Evolutionary conservation across 1,140 invertebrate genomes (phyloP).

Genomic region (Drosophila lacertosa): DNA sequence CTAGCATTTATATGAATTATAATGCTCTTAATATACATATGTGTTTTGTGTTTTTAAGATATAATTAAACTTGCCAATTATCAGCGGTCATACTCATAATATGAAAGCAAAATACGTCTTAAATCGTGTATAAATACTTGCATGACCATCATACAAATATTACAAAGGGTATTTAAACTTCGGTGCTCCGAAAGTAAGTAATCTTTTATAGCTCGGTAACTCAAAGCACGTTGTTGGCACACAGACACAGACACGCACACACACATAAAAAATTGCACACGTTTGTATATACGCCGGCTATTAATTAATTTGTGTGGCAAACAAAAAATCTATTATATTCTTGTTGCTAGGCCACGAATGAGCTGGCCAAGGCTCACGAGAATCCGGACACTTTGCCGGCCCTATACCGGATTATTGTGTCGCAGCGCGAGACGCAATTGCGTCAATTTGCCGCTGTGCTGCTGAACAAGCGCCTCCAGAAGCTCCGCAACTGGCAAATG

Average conservation of each 20-base stretch:
- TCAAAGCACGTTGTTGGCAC: slow-evolving; percentile 25
- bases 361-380: slow-evolving; percentile 87
- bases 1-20: no score
- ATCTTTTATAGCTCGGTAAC: slow-evolving; percentile 1
- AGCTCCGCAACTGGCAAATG: slow-evolving; percentile 87
- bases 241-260: slow-evolving; percentile 13
- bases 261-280: slow-evolving; percentile 6
- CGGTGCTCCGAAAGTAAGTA: background rate
- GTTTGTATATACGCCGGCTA: slow-evolving; percentile 10
- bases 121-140: no score
- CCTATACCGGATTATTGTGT: slow-evolving; percentile 86
- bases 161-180: no score
- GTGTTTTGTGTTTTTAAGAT: no score
- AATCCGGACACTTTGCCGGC: slow-evolving; percentile 86
- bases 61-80: no score
- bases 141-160: no score
- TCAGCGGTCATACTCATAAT: no score
- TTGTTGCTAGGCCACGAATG: slow-evolving; percentile 86
- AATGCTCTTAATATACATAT: no score
- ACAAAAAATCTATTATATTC: slow-evolving; percentile 8
- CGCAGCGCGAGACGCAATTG: slow-evolving; percentile 86
- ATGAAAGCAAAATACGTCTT: no score
- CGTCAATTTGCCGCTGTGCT: slow-evolving; percentile 89
- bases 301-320: slow-evolving; percentile 38
- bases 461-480: slow-evolving; percentile 86